phyloP scores from a whole-genome alignment of 1,140 invertebrate genomes.

The Drosophila fuyamai region DNA sequence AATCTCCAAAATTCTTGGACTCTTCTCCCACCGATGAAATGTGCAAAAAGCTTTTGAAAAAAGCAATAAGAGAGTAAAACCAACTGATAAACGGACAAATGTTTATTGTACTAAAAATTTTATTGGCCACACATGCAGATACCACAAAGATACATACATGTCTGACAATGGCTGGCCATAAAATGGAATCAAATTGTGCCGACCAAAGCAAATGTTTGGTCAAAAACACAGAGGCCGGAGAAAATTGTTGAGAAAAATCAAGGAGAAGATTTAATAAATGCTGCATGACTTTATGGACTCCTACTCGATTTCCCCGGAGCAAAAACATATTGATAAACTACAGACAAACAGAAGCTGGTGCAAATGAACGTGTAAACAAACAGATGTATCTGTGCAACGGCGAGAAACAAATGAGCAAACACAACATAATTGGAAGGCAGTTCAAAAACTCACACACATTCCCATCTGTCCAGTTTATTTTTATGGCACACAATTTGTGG shows the following conservation, averaged over 20 bases:
- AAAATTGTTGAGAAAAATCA: constrained; percentile 41
- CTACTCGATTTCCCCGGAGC: constrained; percentile 1
- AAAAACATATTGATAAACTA: constrained; percentile 53
- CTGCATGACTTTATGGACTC: constrained; percentile 33
- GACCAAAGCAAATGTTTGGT: constrained; percentile 66
- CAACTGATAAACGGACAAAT: constrained; percentile 65
- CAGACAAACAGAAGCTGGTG: constrained; percentile 9
- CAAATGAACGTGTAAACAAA: constrained; percentile 58
- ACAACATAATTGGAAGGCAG: constrained; percentile 51
- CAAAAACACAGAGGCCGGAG: constrained; percentile 18
- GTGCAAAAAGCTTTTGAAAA: constrained; percentile 51
- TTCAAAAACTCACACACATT: not conserved
- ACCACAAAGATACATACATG: constrained; percentile 25
- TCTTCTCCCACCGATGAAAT: constrained; percentile 44
- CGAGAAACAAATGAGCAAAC: constrained; percentile 67
- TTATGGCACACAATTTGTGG: constrained; percentile 78
- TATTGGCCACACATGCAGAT: constrained; percentile 56
- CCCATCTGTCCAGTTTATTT: constrained; percentile 59
- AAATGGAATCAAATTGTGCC: constrained; percentile 75
- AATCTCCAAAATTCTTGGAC: constrained; percentile 3
- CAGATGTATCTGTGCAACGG: constrained; percentile 49
- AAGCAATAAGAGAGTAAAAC: constrained; percentile 30
- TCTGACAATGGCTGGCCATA: constrained; percentile 65
- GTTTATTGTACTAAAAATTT: constrained; percentile 65
- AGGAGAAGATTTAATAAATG: constrained; percentile 59